Evolutionary conservation across 1,140 invertebrate species (phyloP).

Genomic region (Penaeus japonicus): DNA sequence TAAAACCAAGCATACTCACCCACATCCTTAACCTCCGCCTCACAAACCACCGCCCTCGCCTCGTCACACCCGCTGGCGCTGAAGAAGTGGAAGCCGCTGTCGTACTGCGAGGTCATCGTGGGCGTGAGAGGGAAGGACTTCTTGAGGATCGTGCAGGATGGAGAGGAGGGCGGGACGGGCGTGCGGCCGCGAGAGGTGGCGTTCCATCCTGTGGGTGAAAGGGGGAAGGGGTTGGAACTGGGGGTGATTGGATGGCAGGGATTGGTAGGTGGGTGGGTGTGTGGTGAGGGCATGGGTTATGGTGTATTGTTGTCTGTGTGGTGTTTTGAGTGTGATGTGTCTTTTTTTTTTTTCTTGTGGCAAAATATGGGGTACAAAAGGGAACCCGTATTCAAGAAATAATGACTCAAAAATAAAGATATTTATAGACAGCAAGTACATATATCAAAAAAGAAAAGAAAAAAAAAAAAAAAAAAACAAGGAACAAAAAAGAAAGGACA

Average conservation of each 20-base stretch:
- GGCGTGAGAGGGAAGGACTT: constrained; percentile 25
- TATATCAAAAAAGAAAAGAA: too few species aligned
- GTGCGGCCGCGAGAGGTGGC: not conserved
- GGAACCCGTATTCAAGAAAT: too few species aligned
- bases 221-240: not conserved
- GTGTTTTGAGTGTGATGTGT: not conserved
- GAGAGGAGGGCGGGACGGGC: not conserved
- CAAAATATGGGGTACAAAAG: too few species aligned
- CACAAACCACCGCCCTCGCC: constrained; percentile 33
- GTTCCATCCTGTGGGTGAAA: constrained; percentile 35
- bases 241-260: not conserved
- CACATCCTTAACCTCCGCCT: constrained; percentile 21
- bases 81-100: constrained; percentile 47
- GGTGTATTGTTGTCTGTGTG: not conserved
- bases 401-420: too few species aligned
- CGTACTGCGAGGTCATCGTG: not conserved
- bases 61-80: not conserved
- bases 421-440: too few species aligned
- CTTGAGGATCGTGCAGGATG: constrained; percentile 24
- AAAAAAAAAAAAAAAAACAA: too few species aligned
- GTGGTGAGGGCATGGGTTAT: not conserved
- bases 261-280: not conserved
- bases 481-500: too few species aligned
- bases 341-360: too few species aligned
- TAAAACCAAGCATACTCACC: not conserved